Percentiles rank a stretch among this genome's conserved stretches.
phyloP scores from a whole-genome alignment of 2,113 vertebrate genomes.

The Tragulus kanchil region DNA sequence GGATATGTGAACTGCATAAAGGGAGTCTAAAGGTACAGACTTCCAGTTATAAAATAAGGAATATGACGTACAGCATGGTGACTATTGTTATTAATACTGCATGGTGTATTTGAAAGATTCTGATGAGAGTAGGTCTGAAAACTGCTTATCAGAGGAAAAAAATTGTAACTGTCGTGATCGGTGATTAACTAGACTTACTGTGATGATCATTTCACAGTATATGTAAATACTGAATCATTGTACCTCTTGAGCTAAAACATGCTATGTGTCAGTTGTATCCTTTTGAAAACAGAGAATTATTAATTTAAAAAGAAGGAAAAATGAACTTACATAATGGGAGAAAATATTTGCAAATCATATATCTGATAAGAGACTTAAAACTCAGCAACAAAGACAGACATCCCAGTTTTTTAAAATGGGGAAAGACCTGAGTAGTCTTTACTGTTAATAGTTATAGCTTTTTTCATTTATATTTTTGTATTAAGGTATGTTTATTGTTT shows the following conservation, averaged over 20 bases:
- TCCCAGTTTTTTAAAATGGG: not conserved
- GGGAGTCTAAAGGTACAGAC: not conserved
- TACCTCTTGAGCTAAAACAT: not conserved
- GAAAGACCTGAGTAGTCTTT: not conserved
- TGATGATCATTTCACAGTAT: not conserved
- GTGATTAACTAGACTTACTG: not conserved
- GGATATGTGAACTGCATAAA: not conserved
- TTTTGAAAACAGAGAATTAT: not conserved
- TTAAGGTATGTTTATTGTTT: not conserved
- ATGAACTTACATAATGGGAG: not conserved
- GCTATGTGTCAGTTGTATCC: not conserved
- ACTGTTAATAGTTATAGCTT: not conserved
- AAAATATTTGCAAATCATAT: not conserved
- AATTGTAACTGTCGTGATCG: not conserved
- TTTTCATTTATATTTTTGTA: not conserved
- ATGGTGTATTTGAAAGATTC: not conserved
- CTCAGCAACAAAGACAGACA: not conserved
- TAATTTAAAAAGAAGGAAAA: not conserved
- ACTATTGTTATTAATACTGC: not conserved
- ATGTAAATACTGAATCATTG: not conserved
- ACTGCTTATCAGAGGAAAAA: not conserved
- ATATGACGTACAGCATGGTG: not conserved
- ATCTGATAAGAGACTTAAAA: not conserved
- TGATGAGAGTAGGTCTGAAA: not conserved
- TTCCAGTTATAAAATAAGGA: not conserved